Conservation (phyloP, 2,888 invertebrate species). For the Plagodis pulveraria region DNA sequence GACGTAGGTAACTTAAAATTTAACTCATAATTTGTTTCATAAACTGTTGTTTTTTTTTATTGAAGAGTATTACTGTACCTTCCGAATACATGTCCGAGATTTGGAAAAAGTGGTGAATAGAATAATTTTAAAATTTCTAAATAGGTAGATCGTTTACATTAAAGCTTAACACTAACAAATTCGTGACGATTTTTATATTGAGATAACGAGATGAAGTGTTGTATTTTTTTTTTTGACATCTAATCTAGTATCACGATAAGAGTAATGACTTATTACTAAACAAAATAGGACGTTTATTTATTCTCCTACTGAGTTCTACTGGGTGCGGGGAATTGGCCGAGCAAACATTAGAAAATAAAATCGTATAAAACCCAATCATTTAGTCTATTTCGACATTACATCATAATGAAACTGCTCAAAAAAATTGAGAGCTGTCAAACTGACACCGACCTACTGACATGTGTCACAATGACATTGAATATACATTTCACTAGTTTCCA, state of each 20-base stretch:
- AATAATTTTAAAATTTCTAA: slow-evolving; percentile 28
- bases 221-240: slow-evolving; percentile 55
- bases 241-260: slow-evolving; percentile 78
- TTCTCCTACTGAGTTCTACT: too few species aligned
- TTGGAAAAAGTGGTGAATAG: slow-evolving; percentile 16
- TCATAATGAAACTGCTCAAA: too few species aligned
- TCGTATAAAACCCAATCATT: too few species aligned
- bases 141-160: slow-evolving; percentile 50
- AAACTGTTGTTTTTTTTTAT: slow-evolving; percentile 12
- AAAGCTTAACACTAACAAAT: slow-evolving; percentile 76
- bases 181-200: slow-evolving; percentile 61
- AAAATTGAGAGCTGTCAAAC: too few species aligned
- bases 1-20: slow-evolving; percentile 28
- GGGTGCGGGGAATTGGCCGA: too few species aligned
- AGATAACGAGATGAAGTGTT: slow-evolving; percentile 52
- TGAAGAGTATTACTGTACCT: slow-evolving; percentile 7
- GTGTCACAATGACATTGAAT: too few species aligned
- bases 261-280: slow-evolving; percentile 57
- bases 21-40: slow-evolving; percentile 27
- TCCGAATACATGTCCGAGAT: slow-evolving; percentile 15
- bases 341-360: too few species aligned
- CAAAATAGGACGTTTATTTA: slow-evolving; percentile 1
- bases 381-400: too few species aligned
- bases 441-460: too few species aligned
- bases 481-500: too few species aligned